Evolutionary conservation across 2,888 invertebrate genomes (phyloP), one percentile per base, ranked within the genome.

Genomic region (Drosophila putrida): DNA sequence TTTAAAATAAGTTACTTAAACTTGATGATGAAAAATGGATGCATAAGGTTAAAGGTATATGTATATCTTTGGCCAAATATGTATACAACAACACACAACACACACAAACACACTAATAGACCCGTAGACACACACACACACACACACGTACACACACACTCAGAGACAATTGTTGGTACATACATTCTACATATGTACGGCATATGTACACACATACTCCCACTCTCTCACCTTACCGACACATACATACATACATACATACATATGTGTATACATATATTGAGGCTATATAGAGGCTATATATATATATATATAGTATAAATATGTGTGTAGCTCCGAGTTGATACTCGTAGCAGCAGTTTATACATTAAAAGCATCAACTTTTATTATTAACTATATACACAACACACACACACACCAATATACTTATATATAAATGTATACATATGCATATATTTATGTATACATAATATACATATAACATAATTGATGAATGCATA

Each of bases 121-220:
- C 28, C 20, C 27, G 46, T 15, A 71, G 8, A 64, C 27, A 63
- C 25, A 50, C 33, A 61, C 31, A 31, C 31, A 33, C 50, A 35
- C 5, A 62, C 15, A 62, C 13, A 67, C n/a, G 41, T 20, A 61
- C 50, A 35, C 5, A 62, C 15, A 62, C 13, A 67, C n/a, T 46
- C 25, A 53, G 38, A 60, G 68, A 75, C 60, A 71, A 79, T 71
- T 86, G 69, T 82, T 66, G 75, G 82, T 83, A 89, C 82, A 83
- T 83, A 83, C 89, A 89, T 83, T 83, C 84, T 83, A 83, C 89
- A 83, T 83, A 83, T 83, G 89, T 89, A 89, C 79, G 71, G 68
- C 75, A 20, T 70, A 60, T 62, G 55, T 62, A 44, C 62, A 68
- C 75, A 62, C 47, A 69, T 20, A 20, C 20, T 20, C 20, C 20